Evolutionary conservation across 2,797 vertebrate species (phyloP).

Genomic region (Steatocranus sp.): DNA sequence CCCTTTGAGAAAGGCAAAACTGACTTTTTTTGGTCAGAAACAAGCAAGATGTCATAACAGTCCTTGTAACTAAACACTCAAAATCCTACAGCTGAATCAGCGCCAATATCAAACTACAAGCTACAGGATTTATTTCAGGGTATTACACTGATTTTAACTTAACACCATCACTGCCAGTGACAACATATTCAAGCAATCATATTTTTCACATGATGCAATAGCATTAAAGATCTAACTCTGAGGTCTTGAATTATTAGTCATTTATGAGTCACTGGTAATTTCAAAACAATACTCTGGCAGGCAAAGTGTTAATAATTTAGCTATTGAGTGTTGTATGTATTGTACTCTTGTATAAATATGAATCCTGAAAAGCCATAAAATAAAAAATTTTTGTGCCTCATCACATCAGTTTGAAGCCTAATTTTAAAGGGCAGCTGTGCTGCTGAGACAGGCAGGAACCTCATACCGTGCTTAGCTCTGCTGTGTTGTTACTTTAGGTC

Average conservation of each 20-base stretch:
- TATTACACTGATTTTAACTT: background rate
- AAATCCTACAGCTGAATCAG: background rate
- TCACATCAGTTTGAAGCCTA: background rate
- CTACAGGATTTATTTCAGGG: background rate
- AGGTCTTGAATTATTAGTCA: background rate
- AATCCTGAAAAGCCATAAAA: background rate
- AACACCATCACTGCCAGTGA: background rate
- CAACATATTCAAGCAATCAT: background rate
- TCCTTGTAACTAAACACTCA: no score
- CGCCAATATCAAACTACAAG: background rate
- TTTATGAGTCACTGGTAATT: background rate
- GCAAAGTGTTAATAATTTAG: background rate
- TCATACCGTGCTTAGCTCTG: background rate
- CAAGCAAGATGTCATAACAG: background rate
- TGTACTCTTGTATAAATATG: background rate
- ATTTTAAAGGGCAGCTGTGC: background rate
- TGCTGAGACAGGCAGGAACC: slow-evolving; percentile 26
- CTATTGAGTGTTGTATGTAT: background rate
- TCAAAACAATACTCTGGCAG: background rate
- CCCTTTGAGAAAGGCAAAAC: background rate
- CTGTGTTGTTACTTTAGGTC: background rate
- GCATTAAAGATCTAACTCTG: background rate
- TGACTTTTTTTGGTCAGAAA: background rate
- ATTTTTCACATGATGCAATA: background rate
- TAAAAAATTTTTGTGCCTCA: background rate